Evolutionary conservation across 92 coral and sea anemone genomes (phyloP).

Genomic region (Virgularia gustaviana): DNA sequence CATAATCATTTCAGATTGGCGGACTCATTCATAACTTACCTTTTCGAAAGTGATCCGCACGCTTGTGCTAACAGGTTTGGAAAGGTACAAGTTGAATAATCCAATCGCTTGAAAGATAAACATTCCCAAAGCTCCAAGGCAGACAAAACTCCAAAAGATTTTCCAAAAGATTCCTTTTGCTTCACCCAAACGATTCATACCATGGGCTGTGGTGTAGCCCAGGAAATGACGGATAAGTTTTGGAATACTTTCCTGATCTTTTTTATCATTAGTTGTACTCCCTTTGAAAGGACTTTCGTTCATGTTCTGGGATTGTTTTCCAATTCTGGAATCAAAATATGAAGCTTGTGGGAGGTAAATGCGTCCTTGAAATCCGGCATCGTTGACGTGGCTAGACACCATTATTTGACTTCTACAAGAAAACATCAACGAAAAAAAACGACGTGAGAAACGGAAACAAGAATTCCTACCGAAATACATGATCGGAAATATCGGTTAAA

Average conservation of each 20-base stretch:
- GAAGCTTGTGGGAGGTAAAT: slow-evolving; percentile 2
- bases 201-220: slow-evolving; percentile 57
- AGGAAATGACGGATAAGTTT: slow-evolving; percentile 34
- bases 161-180: slow-evolving; percentile 37
- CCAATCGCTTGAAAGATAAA: slow-evolving; percentile 31
- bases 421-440: too few relatives aligned
- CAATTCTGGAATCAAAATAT: not conserved
- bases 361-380: not conserved
- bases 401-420: too few relatives aligned
- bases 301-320: not conserved
- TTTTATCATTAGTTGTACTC: not conserved
- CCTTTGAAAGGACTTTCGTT: not conserved
- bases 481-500: too few relatives aligned
- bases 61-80: slow-evolving; percentile 45
- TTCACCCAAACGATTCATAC: slow-evolving; percentile 49
- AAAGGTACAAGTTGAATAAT: slow-evolving; percentile 25
- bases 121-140: slow-evolving; percentile 44
- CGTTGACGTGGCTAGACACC: too few relatives aligned
- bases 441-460: too few relatives aligned
- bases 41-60: slow-evolving; percentile 47
- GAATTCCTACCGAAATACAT: too few relatives aligned
- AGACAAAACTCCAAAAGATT: slow-evolving; percentile 42
- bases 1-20: too few relatives aligned
- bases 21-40: slow-evolving; percentile 24
- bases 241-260: slow-evolving; percentile 17